phyloP scores from a whole-genome alignment of 92 coral and sea anemone species.

The Epizoanthus scotinus region DNA sequence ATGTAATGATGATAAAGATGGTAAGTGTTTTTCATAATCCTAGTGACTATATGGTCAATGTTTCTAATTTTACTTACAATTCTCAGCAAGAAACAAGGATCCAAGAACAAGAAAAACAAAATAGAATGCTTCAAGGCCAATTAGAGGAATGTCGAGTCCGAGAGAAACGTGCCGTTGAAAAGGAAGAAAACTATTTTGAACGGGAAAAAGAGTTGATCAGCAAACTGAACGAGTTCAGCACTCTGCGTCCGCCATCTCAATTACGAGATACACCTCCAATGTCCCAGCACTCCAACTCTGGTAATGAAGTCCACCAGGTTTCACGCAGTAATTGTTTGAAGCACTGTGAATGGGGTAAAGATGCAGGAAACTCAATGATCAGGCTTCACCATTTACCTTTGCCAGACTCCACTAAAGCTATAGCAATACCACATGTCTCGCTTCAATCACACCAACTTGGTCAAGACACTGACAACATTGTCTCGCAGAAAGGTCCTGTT shows the following conservation, averaged over 20 bases:
- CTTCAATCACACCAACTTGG: background rate
- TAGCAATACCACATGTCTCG: background rate
- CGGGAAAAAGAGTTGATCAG: constrained; percentile 69
- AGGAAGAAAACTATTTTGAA: constrained; percentile 67
- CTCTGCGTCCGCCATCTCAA: constrained; percentile 32
- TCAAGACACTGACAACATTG: no score
- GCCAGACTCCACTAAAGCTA: background rate
- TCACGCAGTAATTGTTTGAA: constrained; percentile 4
- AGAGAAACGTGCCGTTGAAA: constrained; percentile 55
- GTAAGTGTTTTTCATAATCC: no score
- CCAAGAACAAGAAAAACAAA: constrained; percentile 57
- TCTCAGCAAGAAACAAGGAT: constrained; percentile 67
- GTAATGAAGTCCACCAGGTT: constrained; percentile 16
- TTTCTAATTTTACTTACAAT: background rate
- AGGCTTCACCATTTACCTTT: constrained; percentile 31
- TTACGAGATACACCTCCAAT: constrained; percentile 58
- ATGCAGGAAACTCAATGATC: background rate
- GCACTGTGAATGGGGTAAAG: background rate
- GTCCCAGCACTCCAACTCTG: constrained; percentile 47
- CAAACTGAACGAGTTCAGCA: constrained; percentile 62
- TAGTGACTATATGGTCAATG: no score
- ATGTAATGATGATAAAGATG: no score
- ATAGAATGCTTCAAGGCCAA: constrained; percentile 61
- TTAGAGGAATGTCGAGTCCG: constrained; percentile 63
- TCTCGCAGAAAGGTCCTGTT: background rate